Percentiles rank a stretch among this genome's conserved stretches.
These are phyloP conservation scores for Drosophila azteca DNA, from an alignment of 1,140 invertebrate genomes.

Conservation along the genomic window DNA sequence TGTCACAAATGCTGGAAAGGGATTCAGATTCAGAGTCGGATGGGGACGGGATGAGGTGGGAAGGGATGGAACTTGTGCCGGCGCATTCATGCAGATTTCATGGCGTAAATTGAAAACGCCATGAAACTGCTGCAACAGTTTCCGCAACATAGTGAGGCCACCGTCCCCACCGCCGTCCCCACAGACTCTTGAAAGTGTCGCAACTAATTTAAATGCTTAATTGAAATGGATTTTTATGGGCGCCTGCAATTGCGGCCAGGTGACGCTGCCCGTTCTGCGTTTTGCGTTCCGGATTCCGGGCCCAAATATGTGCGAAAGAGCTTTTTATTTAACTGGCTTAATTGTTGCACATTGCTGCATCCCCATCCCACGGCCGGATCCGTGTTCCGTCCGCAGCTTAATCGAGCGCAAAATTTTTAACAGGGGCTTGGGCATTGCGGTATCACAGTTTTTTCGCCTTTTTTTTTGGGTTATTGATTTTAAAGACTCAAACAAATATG, in stretches of 20 bases:
- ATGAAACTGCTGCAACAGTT: conserved; percentile 75
- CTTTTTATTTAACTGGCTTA: conserved; percentile 81
- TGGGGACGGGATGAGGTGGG: not conserved
- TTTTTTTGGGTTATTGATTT: conserved; percentile 67
- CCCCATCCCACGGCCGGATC: not conserved
- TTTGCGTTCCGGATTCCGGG: conserved; percentile 20
- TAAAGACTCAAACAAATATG: conserved; percentile 50
- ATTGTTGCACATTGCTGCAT: conserved; percentile 62
- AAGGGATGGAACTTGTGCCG: conserved; percentile 40
- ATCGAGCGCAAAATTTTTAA: conserved; percentile 72
- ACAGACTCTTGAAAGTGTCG: conserved; percentile 63
- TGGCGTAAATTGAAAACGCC: conserved; percentile 80
- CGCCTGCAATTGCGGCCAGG: conserved; percentile 66
- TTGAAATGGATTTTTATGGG: conserved; percentile 83
- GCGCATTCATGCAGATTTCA: conserved; percentile 82
- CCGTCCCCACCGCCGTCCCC: not conserved
- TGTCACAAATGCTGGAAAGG: conserved; percentile 25
- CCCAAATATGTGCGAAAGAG: conserved; percentile 74
- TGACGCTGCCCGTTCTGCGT: conserved; percentile 22
- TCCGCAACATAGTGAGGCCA: conserved; percentile 60
- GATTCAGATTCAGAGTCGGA: not conserved
- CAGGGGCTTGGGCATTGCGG: conserved; percentile 21
- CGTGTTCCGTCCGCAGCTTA: conserved; percentile 42
- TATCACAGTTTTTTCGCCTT: conserved; percentile 24
- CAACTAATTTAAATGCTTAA: conserved; percentile 83